These are phyloP conservation scores for Macrotis lagotis DNA, from an alignment of 2,113 vertebrate species.

Conservation along the genomic window DNA sequence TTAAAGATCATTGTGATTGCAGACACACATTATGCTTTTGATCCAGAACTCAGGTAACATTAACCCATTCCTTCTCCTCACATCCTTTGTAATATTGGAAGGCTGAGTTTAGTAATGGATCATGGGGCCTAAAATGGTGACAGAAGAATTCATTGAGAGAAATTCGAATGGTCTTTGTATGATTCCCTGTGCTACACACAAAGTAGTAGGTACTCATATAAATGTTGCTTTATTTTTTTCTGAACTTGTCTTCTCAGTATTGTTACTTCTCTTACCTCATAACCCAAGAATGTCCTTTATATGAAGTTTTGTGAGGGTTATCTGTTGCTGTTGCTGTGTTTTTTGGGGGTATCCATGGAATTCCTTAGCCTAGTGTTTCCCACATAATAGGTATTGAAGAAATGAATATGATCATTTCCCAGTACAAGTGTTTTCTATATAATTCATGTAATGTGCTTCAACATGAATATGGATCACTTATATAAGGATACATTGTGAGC, in stretches of 20 bases:
- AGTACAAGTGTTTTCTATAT: not conserved
- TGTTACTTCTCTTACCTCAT: not conserved
- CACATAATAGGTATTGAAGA: not conserved
- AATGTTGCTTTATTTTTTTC: not conserved
- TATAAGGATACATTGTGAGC: not conserved
- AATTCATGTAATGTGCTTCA: not conserved
- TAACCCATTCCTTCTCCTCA: too few relatives aligned
- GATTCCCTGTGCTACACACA: not conserved
- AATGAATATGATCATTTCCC: not conserved
- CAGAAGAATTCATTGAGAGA: not conserved
- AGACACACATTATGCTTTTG: rapidly evolving
- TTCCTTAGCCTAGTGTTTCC: not conserved
- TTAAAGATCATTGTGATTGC: rapidly evolving
- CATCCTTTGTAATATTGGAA: too few relatives aligned
- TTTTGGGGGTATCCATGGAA: not conserved
- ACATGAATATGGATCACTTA: not conserved
- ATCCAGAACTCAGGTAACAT: not conserved
- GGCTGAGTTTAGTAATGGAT: not conserved
- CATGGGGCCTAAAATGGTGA: not conserved
- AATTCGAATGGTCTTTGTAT: not conserved
- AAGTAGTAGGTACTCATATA: not conserved
- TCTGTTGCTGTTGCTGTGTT: not conserved
- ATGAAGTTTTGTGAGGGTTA: not conserved
- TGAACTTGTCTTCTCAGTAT: not conserved
- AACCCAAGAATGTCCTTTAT: not conserved